These are phyloP conservation scores for Acinonyx jubatus DNA, from an alignment of 2,113 vertebrate species.

Conservation along the genomic window DNA sequence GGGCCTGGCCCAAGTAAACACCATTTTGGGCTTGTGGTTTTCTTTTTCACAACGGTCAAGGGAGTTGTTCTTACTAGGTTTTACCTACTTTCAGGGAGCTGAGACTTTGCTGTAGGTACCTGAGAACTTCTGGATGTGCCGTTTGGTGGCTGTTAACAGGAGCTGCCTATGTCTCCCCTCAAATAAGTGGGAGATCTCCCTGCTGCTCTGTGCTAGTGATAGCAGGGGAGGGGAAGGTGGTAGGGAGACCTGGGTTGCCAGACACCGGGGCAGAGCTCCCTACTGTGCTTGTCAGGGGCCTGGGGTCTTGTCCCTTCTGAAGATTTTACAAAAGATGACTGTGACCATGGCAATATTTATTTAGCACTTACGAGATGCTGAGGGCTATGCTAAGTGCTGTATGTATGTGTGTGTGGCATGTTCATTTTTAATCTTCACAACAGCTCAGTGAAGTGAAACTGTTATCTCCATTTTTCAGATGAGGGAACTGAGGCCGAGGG, in stretches of 20 bases:
- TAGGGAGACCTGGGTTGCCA: neutral
- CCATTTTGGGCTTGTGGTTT: neutral
- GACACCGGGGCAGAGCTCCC: neutral
- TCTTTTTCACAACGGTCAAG: neutral
- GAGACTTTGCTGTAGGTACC: neutral
- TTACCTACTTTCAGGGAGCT: neutral
- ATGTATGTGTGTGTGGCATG: neutral
- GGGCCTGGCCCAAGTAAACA: neutral
- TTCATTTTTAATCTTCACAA: neutral
- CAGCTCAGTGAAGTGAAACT: neutral
- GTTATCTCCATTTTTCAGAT: neutral
- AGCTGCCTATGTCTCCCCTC: neutral
- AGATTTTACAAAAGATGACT: neutral
- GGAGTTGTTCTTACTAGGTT: neutral
- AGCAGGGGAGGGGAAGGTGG: fast-evolving
- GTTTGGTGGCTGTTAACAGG: neutral
- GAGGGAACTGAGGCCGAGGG: neutral
- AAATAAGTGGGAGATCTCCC: neutral
- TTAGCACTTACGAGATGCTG: neutral
- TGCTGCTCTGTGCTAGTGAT: neutral
- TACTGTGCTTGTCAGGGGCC: neutral
- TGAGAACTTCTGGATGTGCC: neutral
- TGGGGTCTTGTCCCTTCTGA: neutral
- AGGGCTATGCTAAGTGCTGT: neutral
- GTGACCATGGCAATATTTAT: neutral